Evolutionary conservation across 2,888 invertebrate species (phyloP), one percentile per base, ranked within the genome.

Genomic region (Andrena fulva): DNA sequence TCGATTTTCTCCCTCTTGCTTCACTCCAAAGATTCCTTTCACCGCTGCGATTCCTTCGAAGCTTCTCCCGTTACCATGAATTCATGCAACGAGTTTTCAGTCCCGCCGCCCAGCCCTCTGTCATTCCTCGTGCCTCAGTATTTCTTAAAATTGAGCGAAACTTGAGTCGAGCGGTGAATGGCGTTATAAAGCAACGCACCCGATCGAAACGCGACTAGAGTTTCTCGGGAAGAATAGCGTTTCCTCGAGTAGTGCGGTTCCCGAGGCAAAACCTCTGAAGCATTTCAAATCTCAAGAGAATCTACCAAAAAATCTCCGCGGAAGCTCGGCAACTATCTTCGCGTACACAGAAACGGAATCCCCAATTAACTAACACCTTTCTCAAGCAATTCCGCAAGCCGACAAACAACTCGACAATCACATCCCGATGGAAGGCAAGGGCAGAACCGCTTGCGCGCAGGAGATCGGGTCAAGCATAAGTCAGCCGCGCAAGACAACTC

Each of bases 111-210:
- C 60, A 20, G 8, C n/a, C 35, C 7, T 20, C 2, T n/a, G 73
- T 62, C 62, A 48, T 63, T 42, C 62, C 31, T 66, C 35, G 27
- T 73, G 64, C 50, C 50, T 64, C 50, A 56, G 16, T 29, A 64
- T 77, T 72, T 59, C 33, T 59, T 50, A 42, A 33, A 73, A 35
- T 66, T 64, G 64, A 73, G 73, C 56, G 63, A 72, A 77, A 50
- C 12, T 59, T 50, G 20, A 24, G 56, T 12, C 56, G 56, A 56
- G 56, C 24, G 24, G 10, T 42, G 42, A 42, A 42, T 42, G 42
- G 42, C 16, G 42, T 42, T 42, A 42, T 42, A 42, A 42, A 16
- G 5, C 12, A 42, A 42, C 42, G 42, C 42, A 16, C 1, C 12
- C 42, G 42, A 42, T 42, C 42, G 42, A 42, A 42, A 42, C 42